Evolutionary conservation across 1,140 invertebrate species (phyloP).

Genomic region (Caenorhabditis inopinata): DNA sequence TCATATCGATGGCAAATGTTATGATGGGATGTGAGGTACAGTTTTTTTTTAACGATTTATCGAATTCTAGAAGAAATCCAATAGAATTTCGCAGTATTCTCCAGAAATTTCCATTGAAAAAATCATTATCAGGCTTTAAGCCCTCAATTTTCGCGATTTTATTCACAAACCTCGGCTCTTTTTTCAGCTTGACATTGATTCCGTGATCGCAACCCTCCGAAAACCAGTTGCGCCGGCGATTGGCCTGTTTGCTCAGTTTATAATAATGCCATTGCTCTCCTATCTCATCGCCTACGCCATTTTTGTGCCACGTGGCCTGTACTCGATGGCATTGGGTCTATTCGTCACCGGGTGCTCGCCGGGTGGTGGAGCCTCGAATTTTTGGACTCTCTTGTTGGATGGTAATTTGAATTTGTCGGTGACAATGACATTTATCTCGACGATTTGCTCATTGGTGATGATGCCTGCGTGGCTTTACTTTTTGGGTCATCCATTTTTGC

Average conservation of each 20-base stretch:
- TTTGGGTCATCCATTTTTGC: slow-evolving; percentile 78
- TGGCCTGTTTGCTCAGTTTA: slow-evolving; percentile 80
- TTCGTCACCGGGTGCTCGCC: slow-evolving; percentile 76
- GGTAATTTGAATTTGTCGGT: slow-evolving; percentile 86
- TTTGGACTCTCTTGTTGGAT: slow-evolving; percentile 83
- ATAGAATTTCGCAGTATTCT: too few species aligned
- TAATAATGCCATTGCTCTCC: slow-evolving; percentile 83
- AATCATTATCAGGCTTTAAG: slow-evolving; percentile 68
- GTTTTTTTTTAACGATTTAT: too few species aligned
- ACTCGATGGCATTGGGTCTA: slow-evolving; percentile 72
- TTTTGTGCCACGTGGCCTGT: slow-evolving; percentile 66
- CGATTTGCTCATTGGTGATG: slow-evolving; percentile 80
- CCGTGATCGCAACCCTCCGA: slow-evolving; percentile 74
- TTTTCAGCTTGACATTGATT: slow-evolving; percentile 68
- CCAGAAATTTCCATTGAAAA: too few species aligned
- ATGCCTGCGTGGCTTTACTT: slow-evolving; percentile 94
- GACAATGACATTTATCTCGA: slow-evolving; percentile 87
- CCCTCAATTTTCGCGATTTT: slow-evolving; percentile 54
- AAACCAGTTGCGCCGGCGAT: slow-evolving; percentile 81
- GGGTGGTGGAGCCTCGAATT: slow-evolving; percentile 81
- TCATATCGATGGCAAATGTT: slow-evolving; percentile 83
- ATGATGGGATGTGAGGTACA: slow-evolving; percentile 86
- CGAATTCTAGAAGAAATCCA: too few species aligned
- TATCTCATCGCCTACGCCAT: slow-evolving; percentile 76
- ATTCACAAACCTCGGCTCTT: too few species aligned